Evolutionary conservation across 2,113 vertebrate genomes (phyloP), one percentile per base, ranked within the genome.

Genomic region (Hippopotamus amphibius): DNA sequence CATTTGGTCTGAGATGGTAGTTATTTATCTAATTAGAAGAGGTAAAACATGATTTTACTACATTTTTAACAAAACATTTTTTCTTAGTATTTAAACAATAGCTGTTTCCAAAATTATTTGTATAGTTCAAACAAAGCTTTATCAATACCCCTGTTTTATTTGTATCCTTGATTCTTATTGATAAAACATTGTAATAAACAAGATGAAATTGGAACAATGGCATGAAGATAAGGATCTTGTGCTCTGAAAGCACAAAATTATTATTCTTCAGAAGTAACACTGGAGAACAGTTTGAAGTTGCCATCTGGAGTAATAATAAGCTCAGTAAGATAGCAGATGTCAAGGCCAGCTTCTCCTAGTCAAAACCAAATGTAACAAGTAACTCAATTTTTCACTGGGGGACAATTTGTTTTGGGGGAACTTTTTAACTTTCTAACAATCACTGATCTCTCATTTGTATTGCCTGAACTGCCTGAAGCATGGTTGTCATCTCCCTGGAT

Each of bases 251-350:
- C 14, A 87, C n/a, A 61, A 48, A 79, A 96, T 93, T 96, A 80
- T 97, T 98, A 97, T 97, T 97, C 92, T 85, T 96, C 79, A 90
- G 48, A 72, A 90, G 83, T 84, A 95, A 90, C 79, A 43, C 28
- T 66, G 10, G 87, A 89, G 88, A 98, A 92, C 83, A 95, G 74
- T 96, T 92, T 82, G 87, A 76, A 95, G 65, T 48, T 93, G 87
- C 96, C 98, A 98, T 98, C 95, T 98, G 98, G 96, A 96, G 89
- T 83, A 96, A 95, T 97, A 95, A 97, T 90, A 87, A 68, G 65
- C 89, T 92, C 93, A 65, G 69, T 65, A 80, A 96, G 74, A 95
- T 4, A 97, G 82, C 97, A 98, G 98, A 97, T 98, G 98, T 96
- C 93, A 95, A 90, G 87, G 69, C 89, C 74, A 92, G 80, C 55